Evolutionary conservation across 2,888 invertebrate species (phyloP).

Genomic region (Chesias legatella): DNA sequence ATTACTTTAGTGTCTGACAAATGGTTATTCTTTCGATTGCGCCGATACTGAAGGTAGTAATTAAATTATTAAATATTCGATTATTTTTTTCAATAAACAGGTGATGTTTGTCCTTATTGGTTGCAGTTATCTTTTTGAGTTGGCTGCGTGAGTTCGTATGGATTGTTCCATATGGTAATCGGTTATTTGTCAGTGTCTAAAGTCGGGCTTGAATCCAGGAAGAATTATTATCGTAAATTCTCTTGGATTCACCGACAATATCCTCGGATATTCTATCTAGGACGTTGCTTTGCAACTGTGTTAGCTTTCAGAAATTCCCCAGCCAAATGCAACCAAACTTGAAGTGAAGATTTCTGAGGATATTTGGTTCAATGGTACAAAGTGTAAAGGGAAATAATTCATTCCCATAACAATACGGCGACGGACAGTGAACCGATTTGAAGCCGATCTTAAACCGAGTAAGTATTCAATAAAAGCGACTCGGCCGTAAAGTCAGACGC

Average conservation of each 20-base stretch:
- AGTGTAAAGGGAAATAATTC: slow-evolving; percentile 43
- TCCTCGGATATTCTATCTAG: not conserved
- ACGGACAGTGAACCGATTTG: slow-evolving; percentile 50
- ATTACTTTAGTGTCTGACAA: slow-evolving; percentile 11
- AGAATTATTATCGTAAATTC: slow-evolving; percentile 32
- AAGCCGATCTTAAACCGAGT: slow-evolving; percentile 37
- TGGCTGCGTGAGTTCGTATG: slow-evolving; percentile 33
- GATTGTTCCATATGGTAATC: slow-evolving; percentile 47
- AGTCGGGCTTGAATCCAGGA: slow-evolving; percentile 27
- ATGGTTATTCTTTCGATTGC: slow-evolving; percentile 13
- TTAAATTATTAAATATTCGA: slow-evolving; percentile 39
- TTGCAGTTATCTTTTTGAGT: slow-evolving; percentile 47
- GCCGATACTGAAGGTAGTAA: slow-evolving; percentile 30
- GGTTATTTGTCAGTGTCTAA: slow-evolving; percentile 49
- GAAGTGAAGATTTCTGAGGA: too few species aligned
- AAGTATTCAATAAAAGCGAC: slow-evolving; percentile 75
- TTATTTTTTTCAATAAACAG: slow-evolving; percentile 47
- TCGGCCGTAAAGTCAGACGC: slow-evolving; percentile 55
- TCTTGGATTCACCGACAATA: slow-evolving; percentile 3
- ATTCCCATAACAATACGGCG: slow-evolving; percentile 50
- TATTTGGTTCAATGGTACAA: too few species aligned
- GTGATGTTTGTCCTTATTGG: slow-evolving; percentile 45
- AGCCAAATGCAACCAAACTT: too few species aligned
- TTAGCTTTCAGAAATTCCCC: too few species aligned
- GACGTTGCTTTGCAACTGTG: too few species aligned